Evolutionary conservation across 2,113 vertebrate genomes (phyloP).

Genomic region (Thomomys bottae): DNA sequence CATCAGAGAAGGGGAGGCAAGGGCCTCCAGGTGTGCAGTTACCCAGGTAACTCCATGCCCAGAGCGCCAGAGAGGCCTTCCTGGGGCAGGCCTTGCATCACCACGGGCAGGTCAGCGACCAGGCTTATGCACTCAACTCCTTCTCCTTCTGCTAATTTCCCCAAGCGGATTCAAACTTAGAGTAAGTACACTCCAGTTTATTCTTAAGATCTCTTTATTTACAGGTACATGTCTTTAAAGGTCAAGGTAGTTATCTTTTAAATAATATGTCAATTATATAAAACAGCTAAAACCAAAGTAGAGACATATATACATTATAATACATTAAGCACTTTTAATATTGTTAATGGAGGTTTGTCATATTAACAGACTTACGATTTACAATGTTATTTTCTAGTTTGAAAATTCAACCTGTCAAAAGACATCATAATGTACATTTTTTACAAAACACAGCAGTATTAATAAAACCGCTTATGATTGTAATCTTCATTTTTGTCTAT

Average conservation of each 20-base stretch:
- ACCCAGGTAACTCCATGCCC: no score
- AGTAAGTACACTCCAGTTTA: conserved; percentile 80
- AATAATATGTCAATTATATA: conserved; percentile 85
- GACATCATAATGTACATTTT: conserved; percentile 74
- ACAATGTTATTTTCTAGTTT: conserved; percentile 69
- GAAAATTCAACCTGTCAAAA: conserved; percentile 77
- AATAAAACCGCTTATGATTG: conserved; percentile 67
- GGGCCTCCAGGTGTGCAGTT: no score
- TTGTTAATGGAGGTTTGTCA: conserved; percentile 73
- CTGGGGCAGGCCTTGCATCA: no score
- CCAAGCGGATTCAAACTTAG: background rate
- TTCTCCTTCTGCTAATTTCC: background rate
- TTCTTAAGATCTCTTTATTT: conserved; percentile 81
- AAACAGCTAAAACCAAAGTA: conserved; percentile 85
- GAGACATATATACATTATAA: conserved; percentile 86
- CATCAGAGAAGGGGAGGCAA: no score
- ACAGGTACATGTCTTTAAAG: conserved; percentile 83
- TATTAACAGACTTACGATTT: conserved; percentile 74
- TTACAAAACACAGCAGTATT: conserved; percentile 76
- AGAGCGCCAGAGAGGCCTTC: no score
- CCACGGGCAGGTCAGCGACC: rapidly evolving
- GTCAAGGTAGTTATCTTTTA: conserved; percentile 81
- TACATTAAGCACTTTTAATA: conserved; percentile 84
- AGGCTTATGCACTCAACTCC: background rate
- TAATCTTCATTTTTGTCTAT: conserved; percentile 74